These are phyloP conservation scores for Lepidurus arcticus DNA, from an alignment of 1,140 invertebrate species.

Conservation along the genomic window DNA sequence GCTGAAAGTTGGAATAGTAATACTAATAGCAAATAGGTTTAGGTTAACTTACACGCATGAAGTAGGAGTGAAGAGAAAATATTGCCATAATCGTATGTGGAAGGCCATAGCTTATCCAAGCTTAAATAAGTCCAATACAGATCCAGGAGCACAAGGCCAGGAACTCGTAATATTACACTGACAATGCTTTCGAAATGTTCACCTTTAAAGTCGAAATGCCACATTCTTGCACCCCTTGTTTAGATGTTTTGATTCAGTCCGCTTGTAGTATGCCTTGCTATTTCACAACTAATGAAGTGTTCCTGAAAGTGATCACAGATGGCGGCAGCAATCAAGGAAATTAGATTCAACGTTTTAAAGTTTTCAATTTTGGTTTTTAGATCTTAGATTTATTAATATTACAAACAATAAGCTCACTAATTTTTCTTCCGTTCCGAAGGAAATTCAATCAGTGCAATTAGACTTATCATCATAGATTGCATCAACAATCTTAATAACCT, in stretches of 20 bases:
- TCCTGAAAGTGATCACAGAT: too few species aligned
- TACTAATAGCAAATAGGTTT: slow-evolving; percentile 23
- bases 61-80: slow-evolving; percentile 42
- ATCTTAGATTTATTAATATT: too few species aligned
- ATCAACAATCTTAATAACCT: too few species aligned
- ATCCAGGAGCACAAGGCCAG: slow-evolving; percentile 51
- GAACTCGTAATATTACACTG: slow-evolving; percentile 49
- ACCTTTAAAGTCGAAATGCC: slow-evolving; percentile 33
- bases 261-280: background rate
- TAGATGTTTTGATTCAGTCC: background rate
- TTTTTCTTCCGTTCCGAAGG: too few species aligned
- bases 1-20: background rate
- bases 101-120: slow-evolving; percentile 41
- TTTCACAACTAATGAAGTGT: too few species aligned
- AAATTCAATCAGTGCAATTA: too few species aligned
- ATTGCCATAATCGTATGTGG: slow-evolving; percentile 41
- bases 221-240: background rate
- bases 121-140: slow-evolving; percentile 48
- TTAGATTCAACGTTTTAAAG: too few species aligned
- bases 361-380: too few species aligned
- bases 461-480: too few species aligned
- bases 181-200: slow-evolving; percentile 43
- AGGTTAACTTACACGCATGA: slow-evolving; percentile 20
- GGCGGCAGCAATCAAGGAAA: too few species aligned
- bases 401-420: too few species aligned